Percentiles rank a stretch among this genome's conserved stretches.
These are phyloP conservation scores for Penaeus monodon DNA, from an alignment of 2,888 invertebrate species.

Conservation along the genomic window DNA sequence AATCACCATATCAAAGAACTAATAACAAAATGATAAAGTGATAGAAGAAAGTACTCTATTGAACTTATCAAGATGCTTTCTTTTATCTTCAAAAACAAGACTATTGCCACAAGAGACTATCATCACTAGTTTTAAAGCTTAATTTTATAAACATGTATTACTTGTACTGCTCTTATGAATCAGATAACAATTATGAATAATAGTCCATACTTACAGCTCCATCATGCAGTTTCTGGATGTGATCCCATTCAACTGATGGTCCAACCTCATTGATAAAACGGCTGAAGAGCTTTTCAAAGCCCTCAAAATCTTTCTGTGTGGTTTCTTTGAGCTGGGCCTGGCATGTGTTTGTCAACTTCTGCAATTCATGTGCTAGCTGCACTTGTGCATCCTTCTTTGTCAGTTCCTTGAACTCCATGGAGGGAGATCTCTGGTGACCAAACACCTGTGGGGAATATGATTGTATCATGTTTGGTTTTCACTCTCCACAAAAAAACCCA, in stretches of 20 bases:
- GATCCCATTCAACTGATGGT: slow-evolving; percentile 86
- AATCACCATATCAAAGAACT: neutral
- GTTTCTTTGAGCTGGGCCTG: slow-evolving; percentile 23
- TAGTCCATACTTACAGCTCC: slow-evolving; percentile 78
- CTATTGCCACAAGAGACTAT: no score
- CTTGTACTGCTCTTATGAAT: no score
- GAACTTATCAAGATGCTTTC: no score
- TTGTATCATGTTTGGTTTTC: no score
- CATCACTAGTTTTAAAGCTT: no score
- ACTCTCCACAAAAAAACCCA: no score
- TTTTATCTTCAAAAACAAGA: no score
- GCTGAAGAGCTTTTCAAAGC: slow-evolving; percentile 86
- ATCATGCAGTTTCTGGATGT: slow-evolving; percentile 88
- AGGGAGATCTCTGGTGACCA: slow-evolving; percentile 74
- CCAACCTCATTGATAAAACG: slow-evolving; percentile 81
- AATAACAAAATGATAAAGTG: neutral
- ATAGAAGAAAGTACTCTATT: no score
- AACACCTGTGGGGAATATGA: slow-evolving; percentile 60
- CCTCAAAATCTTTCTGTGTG: slow-evolving; percentile 77
- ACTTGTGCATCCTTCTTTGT: slow-evolving; percentile 94
- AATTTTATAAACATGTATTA: no score
- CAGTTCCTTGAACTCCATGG: slow-evolving; percentile 93
- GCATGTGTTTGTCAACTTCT: slow-evolving; percentile 75
- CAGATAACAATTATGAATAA: no score
- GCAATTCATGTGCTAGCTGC: slow-evolving; percentile 85